These are phyloP conservation scores for Eretmocerus hayati DNA, from an alignment of 2,888 invertebrate genomes.

Conservation along the genomic window DNA sequence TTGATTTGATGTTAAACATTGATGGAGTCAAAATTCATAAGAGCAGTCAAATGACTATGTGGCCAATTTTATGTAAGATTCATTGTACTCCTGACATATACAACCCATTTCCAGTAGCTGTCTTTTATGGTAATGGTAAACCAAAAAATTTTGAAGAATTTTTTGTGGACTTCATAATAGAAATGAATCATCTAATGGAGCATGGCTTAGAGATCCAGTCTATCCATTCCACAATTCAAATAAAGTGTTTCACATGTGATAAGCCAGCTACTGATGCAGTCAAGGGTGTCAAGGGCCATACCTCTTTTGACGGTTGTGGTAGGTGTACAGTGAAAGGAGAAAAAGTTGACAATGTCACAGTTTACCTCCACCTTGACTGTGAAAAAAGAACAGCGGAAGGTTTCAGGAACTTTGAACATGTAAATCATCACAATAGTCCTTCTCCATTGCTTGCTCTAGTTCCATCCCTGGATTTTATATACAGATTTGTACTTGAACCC, in stretches of 20 bases:
- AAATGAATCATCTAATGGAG: conserved; percentile 20
- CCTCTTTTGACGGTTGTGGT: too few species aligned
- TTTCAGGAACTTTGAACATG: background rate
- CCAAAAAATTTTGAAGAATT: conserved; percentile 14
- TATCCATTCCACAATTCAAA: conserved; percentile 1
- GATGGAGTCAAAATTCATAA: too few species aligned
- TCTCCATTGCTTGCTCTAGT: background rate
- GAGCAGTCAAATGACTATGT: too few species aligned
- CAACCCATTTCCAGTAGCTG: conserved; percentile 20
- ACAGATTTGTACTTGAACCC: conserved; percentile 3
- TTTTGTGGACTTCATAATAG: conserved; percentile 20
- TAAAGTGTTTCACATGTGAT: conserved; percentile 20
- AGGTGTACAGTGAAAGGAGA: too few species aligned
- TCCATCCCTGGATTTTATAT: background rate
- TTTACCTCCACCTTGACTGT: too few species aligned
- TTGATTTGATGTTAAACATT: too few species aligned
- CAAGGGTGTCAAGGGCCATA: too few species aligned
- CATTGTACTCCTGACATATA: too few species aligned
- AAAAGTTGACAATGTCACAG: too few species aligned
- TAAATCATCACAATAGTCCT: conserved; percentile 1
- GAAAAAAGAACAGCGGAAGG: background rate
- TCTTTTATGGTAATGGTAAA: conserved; percentile 22
- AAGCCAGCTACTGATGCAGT: too few species aligned
- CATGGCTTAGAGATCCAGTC: conserved; percentile 17
- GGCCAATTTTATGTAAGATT: too few species aligned